Conservation (phyloP, 2,113 vertebrate genomes). For the Zosterops pallidus region DNA sequence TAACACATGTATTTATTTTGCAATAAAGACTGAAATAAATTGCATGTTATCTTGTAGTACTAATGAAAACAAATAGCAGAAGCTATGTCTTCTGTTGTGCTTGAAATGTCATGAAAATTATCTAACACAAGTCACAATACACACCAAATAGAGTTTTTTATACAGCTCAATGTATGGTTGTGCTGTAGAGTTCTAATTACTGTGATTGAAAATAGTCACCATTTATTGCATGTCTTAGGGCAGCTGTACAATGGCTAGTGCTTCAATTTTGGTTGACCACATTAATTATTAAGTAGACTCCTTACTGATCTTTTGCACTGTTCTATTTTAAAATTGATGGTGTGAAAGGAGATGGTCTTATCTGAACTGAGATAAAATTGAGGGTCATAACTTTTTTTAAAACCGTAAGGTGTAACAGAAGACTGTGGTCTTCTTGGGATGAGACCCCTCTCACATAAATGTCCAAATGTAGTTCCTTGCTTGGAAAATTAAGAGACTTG, state of each 20-base stretch:
- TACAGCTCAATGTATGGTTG: not conserved
- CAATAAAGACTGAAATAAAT: not conserved
- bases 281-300: not conserved
- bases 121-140: not conserved
- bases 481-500: not conserved
- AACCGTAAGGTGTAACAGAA: not conserved
- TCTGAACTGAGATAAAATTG: not conserved
- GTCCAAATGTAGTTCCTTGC: not conserved
- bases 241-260: not conserved
- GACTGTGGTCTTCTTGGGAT: not conserved
- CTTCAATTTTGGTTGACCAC: not conserved
- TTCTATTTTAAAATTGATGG: slow-evolving; percentile 19
- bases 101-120: not conserved
- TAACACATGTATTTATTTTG: not conserved
- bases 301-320: not conserved
- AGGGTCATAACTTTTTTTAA: not conserved
- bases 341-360: not conserved
- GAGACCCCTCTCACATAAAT: slow-evolving; percentile 2
- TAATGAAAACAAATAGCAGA: not conserved
- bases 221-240: not conserved
- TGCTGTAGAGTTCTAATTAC: not conserved
- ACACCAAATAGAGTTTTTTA: not conserved
- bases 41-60: not conserved
- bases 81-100: not conserved
- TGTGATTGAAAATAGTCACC: not conserved